These are phyloP conservation scores for Corapipo altera DNA, from an alignment of 2,113 vertebrate species.

Conservation along the genomic window DNA sequence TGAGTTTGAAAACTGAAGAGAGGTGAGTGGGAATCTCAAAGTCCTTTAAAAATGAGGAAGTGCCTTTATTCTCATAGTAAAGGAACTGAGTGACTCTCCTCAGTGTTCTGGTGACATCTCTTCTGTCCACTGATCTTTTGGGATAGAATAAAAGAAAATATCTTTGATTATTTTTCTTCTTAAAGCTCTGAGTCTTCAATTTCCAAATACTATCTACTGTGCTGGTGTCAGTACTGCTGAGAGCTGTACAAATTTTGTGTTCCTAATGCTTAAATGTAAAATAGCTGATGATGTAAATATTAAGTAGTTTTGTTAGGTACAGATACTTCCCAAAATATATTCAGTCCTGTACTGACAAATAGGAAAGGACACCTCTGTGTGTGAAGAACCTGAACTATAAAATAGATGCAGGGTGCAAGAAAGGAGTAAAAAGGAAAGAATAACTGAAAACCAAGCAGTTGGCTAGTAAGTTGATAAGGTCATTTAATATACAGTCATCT, in stretches of 20 bases:
- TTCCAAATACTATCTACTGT: neutral
- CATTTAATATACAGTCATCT: neutral
- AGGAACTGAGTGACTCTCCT: neutral
- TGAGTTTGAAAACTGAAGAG: constrained; percentile 71
- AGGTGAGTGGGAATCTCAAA: constrained; percentile 59
- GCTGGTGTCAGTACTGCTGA: neutral
- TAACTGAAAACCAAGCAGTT: neutral
- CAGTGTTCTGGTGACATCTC: neutral
- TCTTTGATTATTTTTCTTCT: neutral
- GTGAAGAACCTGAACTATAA: neutral
- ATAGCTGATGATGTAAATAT: neutral
- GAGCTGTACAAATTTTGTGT: neutral
- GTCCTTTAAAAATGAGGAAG: neutral
- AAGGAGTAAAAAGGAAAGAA: neutral
- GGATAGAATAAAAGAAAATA: neutral
- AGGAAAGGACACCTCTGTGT: neutral
- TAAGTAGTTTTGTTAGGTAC: neutral
- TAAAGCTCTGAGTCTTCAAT: neutral
- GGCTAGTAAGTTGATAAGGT: neutral
- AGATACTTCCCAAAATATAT: neutral
- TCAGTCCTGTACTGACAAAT: neutral
- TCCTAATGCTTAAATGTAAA: neutral
- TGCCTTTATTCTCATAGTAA: neutral
- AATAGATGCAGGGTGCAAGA: neutral
- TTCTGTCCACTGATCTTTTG: neutral